Conservation (phyloP, 1,140 invertebrate species). For the Tetranychus urticae region DNA sequence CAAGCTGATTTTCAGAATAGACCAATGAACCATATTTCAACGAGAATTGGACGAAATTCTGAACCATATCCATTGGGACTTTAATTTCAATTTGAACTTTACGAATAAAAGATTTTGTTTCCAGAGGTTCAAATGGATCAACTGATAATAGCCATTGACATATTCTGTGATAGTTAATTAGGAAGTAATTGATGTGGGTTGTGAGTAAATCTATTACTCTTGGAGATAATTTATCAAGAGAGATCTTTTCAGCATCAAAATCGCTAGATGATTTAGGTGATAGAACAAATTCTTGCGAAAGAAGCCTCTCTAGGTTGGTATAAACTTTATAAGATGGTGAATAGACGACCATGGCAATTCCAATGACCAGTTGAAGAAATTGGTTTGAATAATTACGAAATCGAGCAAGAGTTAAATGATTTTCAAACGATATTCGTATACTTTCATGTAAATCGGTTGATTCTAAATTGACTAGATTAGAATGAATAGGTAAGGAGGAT, state of each 20-base stretch:
- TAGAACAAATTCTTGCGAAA: not conserved
- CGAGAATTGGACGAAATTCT: not conserved
- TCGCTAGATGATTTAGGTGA: not conserved
- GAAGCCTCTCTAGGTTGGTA: not conserved
- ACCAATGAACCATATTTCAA: no score
- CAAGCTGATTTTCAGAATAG: no score
- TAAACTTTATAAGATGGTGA: not conserved
- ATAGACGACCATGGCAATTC: slow-evolving; percentile 7
- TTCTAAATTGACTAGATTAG: not conserved
- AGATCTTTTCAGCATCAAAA: not conserved
- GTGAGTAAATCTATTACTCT: not conserved
- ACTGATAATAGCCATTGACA: not conserved
- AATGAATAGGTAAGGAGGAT: not conserved
- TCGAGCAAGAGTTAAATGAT: slow-evolving; percentile 3
- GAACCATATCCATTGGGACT: not conserved
- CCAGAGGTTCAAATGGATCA: not conserved
- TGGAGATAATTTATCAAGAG: not conserved
- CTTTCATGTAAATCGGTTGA: not conserved
- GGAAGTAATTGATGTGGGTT: not conserved
- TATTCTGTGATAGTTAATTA: not conserved
- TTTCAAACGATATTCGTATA: not conserved
- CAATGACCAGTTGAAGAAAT: slow-evolving; percentile 10
- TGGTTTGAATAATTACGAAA: slow-evolving; percentile 13
- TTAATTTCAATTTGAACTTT: not conserved
- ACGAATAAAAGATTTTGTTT: not conserved